Percentiles rank a stretch among this genome's conserved stretches.
These are phyloP conservation scores for Pachliopta kotzebuea DNA, from an alignment of 2,888 invertebrate genomes.

Conservation along the genomic window DNA sequence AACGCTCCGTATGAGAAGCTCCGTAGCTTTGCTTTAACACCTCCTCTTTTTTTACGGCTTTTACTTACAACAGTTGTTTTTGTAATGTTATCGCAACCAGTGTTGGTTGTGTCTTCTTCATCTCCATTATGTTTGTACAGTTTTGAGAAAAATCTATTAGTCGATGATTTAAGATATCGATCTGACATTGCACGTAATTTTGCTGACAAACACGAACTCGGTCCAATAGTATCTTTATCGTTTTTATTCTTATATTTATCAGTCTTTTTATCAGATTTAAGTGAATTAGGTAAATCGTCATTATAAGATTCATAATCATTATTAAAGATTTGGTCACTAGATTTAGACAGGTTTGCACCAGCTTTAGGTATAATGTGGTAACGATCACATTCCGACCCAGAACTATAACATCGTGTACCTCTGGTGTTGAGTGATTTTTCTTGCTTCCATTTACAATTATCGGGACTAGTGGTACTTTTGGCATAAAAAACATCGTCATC, in stretches of 20 bases:
- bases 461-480: conserved; percentile 60
- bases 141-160: conserved; percentile 84
- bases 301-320: conserved; percentile 71
- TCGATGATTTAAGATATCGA: conserved; percentile 85
- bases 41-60: conserved; percentile 65
- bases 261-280: conserved; percentile 71
- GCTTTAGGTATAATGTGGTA: conserved; percentile 70
- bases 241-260: conserved; percentile 71
- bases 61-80: conserved; percentile 56
- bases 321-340: conserved; percentile 78
- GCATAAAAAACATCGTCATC: conserved; percentile 74
- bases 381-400: conserved; percentile 75
- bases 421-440: conserved; percentile 63
- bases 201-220: conserved; percentile 83
- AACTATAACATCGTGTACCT: conserved; percentile 73
- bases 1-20: conserved; percentile 88
- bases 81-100: conserved; percentile 52
- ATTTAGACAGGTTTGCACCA: conserved; percentile 71
- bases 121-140: conserved; percentile 79
- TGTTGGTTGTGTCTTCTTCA: conserved; percentile 50
- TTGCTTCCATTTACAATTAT: conserved; percentile 64
- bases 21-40: conserved; percentile 79
- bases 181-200: conserved; percentile 87
- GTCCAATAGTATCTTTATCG: conserved; percentile 72
- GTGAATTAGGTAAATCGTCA: conserved; percentile 45